These are phyloP conservation scores for Aplidium turbinatum DNA, from an alignment of 23 tunicate species.

Conservation along the genomic window DNA sequence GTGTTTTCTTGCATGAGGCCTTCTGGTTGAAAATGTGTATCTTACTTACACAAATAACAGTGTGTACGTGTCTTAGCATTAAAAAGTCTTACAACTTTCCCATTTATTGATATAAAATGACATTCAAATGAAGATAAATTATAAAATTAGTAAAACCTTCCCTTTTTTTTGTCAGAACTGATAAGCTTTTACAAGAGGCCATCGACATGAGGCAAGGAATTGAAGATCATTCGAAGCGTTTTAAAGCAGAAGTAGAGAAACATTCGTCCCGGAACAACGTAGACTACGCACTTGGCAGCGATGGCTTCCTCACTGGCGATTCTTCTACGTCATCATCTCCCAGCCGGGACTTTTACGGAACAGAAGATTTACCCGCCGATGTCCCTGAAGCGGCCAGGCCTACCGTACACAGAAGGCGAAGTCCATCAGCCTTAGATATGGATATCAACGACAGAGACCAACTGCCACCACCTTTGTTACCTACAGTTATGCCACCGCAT, in stretches of 20 bases:
- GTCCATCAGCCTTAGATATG: conserved; percentile 47
- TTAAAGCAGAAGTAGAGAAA: conserved; percentile 34
- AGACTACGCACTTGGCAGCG: neutral
- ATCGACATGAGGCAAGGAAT: conserved; percentile 48
- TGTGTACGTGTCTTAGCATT: too few species aligned
- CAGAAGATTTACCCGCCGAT: neutral
- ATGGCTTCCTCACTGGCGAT: neutral
- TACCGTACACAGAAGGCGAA: neutral
- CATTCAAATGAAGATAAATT: too few species aligned
- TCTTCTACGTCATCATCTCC: conserved; percentile 2
- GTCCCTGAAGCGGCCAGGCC: neutral
- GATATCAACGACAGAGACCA: conserved; percentile 30
- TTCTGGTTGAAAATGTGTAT: too few species aligned
- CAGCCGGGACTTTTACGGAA: neutral
- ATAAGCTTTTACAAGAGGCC: conserved; percentile 49
- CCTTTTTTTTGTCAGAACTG: too few species aligned
- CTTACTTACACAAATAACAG: too few species aligned
- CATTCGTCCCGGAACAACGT: conserved; percentile 1
- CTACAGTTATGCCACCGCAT: conserved; percentile 5
- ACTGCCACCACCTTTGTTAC: conserved; percentile 50
- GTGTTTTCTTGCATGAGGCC: too few species aligned
- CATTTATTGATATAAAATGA: too few species aligned
- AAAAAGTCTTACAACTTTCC: too few species aligned
- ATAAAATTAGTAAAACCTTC: too few species aligned
- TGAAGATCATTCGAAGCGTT: conserved; percentile 35